A percentile compares a stretch with the other conserved stretches of the same genome.
phyloP scores from a whole-genome alignment of 1,140 invertebrate genomes.

The Cephus cinctus region DNA sequence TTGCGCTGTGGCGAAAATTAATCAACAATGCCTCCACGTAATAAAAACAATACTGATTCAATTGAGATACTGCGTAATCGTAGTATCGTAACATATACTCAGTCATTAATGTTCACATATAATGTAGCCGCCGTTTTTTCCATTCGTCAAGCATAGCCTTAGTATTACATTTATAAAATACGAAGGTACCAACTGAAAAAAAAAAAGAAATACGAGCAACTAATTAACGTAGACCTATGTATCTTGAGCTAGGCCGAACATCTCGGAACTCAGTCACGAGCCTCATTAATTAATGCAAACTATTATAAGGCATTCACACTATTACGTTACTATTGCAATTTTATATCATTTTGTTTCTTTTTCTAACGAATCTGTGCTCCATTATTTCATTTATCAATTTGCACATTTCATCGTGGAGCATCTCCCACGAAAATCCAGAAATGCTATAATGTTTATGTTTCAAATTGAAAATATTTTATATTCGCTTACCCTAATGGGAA shows the following conservation, averaged over 20 bases:
- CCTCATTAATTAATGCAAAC: too few relatives aligned
- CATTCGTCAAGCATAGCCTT: neutral
- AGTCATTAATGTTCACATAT: conserved; percentile 24
- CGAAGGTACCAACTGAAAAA: neutral
- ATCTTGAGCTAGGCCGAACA: neutral
- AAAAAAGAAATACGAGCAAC: neutral
- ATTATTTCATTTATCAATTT: too few relatives aligned
- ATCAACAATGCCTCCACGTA: conserved; percentile 33
- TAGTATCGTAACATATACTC: conserved; percentile 25
- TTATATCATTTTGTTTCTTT: too few relatives aligned
- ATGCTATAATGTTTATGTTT: too few relatives aligned
- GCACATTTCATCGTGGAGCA: too few relatives aligned
- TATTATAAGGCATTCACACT: too few relatives aligned
- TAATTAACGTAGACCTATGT: too few relatives aligned
- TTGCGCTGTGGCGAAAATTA: conserved; percentile 36
- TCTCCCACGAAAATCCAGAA: too few relatives aligned
- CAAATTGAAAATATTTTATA: too few relatives aligned
- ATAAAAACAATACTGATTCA: conserved; percentile 29
- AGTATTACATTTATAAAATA: neutral
- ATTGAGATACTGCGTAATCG: conserved; percentile 20
- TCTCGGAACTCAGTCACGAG: neutral
- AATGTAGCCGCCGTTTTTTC: neutral
- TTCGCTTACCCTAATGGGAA: too few relatives aligned
- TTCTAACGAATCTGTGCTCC: too few relatives aligned
- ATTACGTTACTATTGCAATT: too few relatives aligned